These are phyloP conservation scores for Parauchenoglanis ngamensis DNA, from an alignment of 2,797 vertebrate species.

Conservation along the genomic window DNA sequence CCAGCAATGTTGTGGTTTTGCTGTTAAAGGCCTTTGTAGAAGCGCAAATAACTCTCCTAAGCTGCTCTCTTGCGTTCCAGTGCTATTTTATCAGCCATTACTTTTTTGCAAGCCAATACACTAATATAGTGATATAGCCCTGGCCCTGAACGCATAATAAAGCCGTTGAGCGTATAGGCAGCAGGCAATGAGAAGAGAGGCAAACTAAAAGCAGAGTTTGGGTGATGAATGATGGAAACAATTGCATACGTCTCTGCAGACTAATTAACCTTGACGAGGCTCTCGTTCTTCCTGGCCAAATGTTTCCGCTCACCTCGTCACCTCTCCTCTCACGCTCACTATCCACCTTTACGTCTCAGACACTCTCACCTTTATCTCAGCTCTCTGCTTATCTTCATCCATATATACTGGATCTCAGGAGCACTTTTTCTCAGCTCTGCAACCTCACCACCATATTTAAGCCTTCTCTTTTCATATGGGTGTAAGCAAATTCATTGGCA, in stretches of 20 bases:
- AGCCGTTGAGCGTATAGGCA: conserved; percentile 25
- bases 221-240: conserved; percentile 77
- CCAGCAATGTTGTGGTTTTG: conserved; percentile 17
- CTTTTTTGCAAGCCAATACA: conserved; percentile 11
- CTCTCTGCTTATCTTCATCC: not conserved
- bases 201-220: conserved; percentile 35
- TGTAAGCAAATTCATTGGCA: not conserved
- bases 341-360: conserved; percentile 1
- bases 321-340: not conserved
- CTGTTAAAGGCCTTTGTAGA: conserved; percentile 15
- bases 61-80: conserved; percentile 3
- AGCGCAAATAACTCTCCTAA: conserved; percentile 3
- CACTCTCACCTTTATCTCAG: conserved; percentile 18
- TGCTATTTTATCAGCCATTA: conserved; percentile 4
- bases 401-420: not conserved
- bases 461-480: not conserved
- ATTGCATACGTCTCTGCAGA: conserved; percentile 73
- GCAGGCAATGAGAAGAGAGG: conserved; percentile 11
- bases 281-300: conserved; percentile 73
- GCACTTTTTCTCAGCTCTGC: not conserved
- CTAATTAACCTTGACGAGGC: conserved; percentile 84
- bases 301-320: conserved; percentile 65
- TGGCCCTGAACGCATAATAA: conserved; percentile 22
- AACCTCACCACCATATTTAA: not conserved
- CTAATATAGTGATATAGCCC: conserved; percentile 7